These are phyloP conservation scores for Ceratothoa steindachneri DNA, from an alignment of 2,888 invertebrate species.

Conservation along the genomic window DNA sequence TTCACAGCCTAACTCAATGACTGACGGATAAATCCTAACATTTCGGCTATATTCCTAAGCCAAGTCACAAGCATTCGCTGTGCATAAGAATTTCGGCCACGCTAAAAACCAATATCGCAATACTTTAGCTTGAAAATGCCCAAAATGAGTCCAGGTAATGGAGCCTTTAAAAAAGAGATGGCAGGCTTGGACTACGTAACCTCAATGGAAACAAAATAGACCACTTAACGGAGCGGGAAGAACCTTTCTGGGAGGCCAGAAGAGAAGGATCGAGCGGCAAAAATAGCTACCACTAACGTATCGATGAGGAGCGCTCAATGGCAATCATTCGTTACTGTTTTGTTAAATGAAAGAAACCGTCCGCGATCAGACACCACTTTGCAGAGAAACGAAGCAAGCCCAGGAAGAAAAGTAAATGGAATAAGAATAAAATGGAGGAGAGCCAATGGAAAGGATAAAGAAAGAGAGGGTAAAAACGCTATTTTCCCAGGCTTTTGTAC, in stretches of 20 bases:
- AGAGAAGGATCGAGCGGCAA: no score
- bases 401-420: no score
- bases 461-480: background rate
- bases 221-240: background rate
- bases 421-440: no score
- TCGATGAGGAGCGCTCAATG: background rate
- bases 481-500: background rate
- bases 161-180: background rate
- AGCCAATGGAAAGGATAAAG: no score
- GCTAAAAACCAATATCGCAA: background rate
- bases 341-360: background rate
- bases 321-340: constrained; percentile 2
- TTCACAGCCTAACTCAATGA: no score
- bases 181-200: background rate
- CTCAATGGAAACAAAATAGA: background rate
- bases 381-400: background rate
- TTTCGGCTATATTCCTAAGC: no score
- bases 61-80: background rate
- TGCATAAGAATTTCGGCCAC: background rate
- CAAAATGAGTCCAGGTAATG: background rate
- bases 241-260: background rate
- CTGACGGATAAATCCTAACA: no score
- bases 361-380: background rate
- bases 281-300: background rate
- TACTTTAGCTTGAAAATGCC: background rate